Conservation (phyloP, 2,113 vertebrate genomes). For the Saimiri boliviensis region DNA sequence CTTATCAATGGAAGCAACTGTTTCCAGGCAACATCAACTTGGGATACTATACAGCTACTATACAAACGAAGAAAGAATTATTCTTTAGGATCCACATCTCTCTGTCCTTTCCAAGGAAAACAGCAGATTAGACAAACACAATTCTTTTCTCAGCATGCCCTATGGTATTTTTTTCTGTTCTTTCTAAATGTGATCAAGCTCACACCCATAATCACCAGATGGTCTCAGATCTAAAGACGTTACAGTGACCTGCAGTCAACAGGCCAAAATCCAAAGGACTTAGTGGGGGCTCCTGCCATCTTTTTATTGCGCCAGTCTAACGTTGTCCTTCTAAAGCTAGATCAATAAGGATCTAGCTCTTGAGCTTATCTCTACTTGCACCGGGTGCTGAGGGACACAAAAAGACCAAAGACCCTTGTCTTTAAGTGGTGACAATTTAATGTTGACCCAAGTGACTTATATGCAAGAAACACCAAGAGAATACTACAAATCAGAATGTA, state of each 20-base stretch:
- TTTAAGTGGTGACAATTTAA: constrained; percentile 68
- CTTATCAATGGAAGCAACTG: not conserved
- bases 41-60: not conserved
- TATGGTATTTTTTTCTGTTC: not conserved
- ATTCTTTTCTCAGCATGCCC: not conserved
- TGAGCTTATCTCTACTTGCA: not conserved
- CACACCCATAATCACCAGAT: not conserved
- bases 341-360: not conserved
- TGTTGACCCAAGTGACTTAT: constrained; percentile 62
- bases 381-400: constrained; percentile 9
- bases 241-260: not conserved
- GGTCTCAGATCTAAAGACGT: not conserved
- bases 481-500: constrained; percentile 68
- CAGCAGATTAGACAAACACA: not conserved
- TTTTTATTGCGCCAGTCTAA: not conserved
- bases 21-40: not conserved
- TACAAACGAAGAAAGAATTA: not conserved
- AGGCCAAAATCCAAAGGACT: not conserved
- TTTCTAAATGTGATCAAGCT: not conserved
- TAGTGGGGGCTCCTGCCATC: not conserved
- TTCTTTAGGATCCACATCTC: not conserved
- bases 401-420: constrained; percentile 52
- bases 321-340: not conserved
- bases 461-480: constrained; percentile 66
- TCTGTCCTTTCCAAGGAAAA: not conserved